These are phyloP conservation scores for Lepidothrix coronata DNA, from an alignment of 2,113 vertebrate species.

Conservation along the genomic window DNA sequence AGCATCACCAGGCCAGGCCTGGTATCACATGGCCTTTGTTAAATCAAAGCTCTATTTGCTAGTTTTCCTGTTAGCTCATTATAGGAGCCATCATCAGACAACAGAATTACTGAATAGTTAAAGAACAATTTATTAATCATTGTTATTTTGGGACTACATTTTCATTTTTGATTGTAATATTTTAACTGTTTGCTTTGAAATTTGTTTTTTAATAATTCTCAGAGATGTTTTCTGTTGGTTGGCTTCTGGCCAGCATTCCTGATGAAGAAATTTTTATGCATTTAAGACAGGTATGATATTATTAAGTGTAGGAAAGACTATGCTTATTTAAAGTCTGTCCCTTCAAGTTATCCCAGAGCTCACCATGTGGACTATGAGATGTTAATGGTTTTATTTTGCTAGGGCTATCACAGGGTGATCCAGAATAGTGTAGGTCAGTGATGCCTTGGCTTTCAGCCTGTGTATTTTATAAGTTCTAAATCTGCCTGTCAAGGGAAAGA, in stretches of 20 bases:
- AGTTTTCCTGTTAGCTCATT: not conserved
- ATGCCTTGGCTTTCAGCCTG: constrained; percentile 1
- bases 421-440: constrained; percentile 13
- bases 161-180: not conserved
- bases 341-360: not conserved
- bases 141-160: not conserved
- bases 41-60: not conserved
- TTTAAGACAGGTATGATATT: not conserved
- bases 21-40: not conserved
- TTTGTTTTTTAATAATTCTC: not conserved
- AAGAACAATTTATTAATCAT: not conserved
- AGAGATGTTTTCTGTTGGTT: not conserved
- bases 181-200: not conserved
- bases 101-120: not conserved
- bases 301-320: not conserved
- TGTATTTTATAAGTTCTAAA: constrained; percentile 60
- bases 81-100: not conserved
- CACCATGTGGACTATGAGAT: constrained; percentile 16
- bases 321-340: not conserved
- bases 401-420: not conserved
- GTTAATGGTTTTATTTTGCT: constrained; percentile 21
- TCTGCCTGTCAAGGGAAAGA: constrained; percentile 58
- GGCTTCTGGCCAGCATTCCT: not conserved
- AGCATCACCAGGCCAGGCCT: not conserved
- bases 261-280: not conserved